phyloP scores from a whole-genome alignment of 1,140 invertebrate species.

The Tetramorium alpestre region DNA sequence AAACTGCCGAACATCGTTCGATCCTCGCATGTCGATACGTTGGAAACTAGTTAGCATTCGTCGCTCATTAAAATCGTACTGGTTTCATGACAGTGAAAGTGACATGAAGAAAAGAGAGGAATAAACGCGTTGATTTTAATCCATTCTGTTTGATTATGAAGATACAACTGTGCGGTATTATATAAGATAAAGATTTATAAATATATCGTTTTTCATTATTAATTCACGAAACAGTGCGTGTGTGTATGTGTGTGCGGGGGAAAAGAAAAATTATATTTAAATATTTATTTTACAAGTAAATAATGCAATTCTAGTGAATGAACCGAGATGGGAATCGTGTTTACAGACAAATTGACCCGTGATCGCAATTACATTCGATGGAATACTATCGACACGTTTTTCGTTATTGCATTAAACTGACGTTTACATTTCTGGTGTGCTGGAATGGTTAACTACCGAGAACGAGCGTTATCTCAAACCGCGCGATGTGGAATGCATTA shows the following conservation, averaged over 20 bases:
- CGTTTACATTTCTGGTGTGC: conserved; percentile 32
- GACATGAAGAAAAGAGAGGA: neutral
- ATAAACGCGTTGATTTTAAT: neutral
- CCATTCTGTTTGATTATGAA: neutral
- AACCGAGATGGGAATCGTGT: neutral
- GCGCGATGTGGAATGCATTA: conserved; percentile 44
- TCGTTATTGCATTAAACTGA: conserved; percentile 39
- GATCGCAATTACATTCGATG: conserved; percentile 12
- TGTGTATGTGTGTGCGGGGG: neutral
- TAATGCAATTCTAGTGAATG: neutral
- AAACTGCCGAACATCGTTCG: conserved; percentile 28
- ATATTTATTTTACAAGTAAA: neutral
- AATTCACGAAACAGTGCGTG: neutral
- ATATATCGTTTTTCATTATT: neutral
- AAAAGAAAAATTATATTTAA: conserved; percentile 17
- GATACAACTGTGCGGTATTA: neutral
- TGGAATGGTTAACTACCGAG: conserved; percentile 3
- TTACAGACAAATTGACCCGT: conserved; percentile 33
- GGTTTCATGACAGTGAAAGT: neutral
- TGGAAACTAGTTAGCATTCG: conserved; percentile 42
- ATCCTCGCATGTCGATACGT: neutral
- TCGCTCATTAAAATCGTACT: conserved; percentile 45
- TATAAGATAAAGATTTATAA: neutral
- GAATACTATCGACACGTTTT: conserved; percentile 24
- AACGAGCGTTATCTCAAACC: conserved; percentile 26